Evolutionary conservation across 2,797 vertebrate genomes (phyloP).

Genomic region (Ceyx erithaca): DNA sequence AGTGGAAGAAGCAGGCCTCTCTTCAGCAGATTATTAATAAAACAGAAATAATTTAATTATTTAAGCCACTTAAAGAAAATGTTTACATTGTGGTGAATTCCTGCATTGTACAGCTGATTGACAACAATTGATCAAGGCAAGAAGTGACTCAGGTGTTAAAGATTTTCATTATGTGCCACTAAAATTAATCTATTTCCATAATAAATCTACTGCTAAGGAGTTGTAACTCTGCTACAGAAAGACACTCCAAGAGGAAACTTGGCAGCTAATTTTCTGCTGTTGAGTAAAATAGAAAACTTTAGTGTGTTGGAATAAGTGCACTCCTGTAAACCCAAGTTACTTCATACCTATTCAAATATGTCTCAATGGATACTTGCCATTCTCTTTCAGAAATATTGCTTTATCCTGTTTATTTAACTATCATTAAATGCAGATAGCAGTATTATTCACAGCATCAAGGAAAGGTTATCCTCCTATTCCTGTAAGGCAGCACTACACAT

Average conservation of each 20-base stretch:
- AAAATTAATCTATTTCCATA: conserved; percentile 3
- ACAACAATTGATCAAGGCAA: background rate
- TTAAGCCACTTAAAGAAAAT: background rate
- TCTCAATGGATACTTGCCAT: background rate
- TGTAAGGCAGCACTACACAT: background rate
- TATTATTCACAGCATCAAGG: background rate
- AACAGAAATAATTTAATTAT: background rate
- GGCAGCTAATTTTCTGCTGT: background rate
- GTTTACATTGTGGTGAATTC: background rate
- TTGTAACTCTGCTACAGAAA: background rate
- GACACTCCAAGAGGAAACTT: background rate
- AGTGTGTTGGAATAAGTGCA: background rate
- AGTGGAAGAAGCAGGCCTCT: background rate
- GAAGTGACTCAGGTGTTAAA: background rate
- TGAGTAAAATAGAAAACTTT: background rate
- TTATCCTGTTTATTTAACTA: background rate
- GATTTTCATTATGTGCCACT: background rate
- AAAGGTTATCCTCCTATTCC: background rate
- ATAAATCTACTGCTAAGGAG: background rate
- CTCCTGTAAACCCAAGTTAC: background rate
- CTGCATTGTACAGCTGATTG: background rate
- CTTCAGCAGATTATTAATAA: background rate
- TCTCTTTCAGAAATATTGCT: background rate
- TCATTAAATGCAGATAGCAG: background rate
- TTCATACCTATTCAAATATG: background rate